Percentiles rank a stretch among this genome's conserved stretches.
Conservation (phyloP, 2,797 vertebrate genomes). For the Lateolabrax maculatus region DNA sequence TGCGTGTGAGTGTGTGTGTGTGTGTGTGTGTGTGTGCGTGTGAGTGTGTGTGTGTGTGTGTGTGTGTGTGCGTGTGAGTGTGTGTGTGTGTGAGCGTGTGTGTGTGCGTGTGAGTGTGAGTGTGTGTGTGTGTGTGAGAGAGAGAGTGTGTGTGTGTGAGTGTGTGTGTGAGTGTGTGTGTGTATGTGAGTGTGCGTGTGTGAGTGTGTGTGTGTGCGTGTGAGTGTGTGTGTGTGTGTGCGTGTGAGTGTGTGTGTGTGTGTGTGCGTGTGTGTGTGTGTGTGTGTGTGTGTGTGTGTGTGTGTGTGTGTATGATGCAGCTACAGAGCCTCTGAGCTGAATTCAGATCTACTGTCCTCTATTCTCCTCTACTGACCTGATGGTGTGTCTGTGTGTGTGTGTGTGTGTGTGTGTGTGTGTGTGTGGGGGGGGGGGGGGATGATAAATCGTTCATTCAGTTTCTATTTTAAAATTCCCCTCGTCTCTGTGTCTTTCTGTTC, state of each 20-base stretch:
- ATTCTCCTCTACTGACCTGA: conserved; percentile 29
- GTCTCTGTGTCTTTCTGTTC: conserved; percentile 46
- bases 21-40: conserved; percentile 21
- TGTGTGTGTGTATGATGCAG: conserved; percentile 17
- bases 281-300: conserved; percentile 20
- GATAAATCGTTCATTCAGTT: conserved; percentile 43
- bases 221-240: conserved; percentile 7
- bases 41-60: conserved; percentile 24
- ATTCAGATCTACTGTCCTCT: conserved; percentile 51
- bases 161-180: conserved; percentile 20
- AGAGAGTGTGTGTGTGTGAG: background rate
- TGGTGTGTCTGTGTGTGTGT: conserved; percentile 4
- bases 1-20: conserved; percentile 25
- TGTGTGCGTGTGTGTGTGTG: conserved; percentile 5
- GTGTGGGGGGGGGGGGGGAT: conserved; percentile 27
- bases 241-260: too few relatives aligned
- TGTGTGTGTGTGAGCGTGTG: conserved; percentile 19
- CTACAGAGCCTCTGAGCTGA: conserved; percentile 40
- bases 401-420: conserved; percentile 5
- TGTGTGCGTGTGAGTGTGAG: conserved; percentile 23
- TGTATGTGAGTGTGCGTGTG: conserved; percentile 6
- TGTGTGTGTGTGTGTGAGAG: conserved; percentile 14
- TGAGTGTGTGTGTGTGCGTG: background rate
- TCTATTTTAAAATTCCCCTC: conserved; percentile 59
- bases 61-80: conserved; percentile 16